Evolutionary conservation across 1,140 invertebrate genomes (phyloP).

Genomic region (Drosophila ambigua): DNA sequence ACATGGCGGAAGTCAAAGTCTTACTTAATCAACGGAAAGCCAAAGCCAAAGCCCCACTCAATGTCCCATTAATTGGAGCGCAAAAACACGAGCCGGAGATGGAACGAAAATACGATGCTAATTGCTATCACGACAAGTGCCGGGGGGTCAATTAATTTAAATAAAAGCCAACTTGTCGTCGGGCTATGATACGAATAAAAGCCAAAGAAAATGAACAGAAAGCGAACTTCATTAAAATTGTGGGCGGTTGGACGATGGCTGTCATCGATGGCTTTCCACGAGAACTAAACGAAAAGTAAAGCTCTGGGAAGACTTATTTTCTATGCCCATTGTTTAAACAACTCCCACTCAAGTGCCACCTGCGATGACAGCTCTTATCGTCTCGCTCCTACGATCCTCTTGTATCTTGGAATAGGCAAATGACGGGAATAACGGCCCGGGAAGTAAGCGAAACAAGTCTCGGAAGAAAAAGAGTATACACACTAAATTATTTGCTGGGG

Average conservation of each 20-base stretch:
- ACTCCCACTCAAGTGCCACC: too few species aligned
- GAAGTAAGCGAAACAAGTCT: too few species aligned
- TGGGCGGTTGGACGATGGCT: conserved; percentile 34
- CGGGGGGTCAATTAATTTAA: conserved; percentile 78
- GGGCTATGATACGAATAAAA: conserved; percentile 34
- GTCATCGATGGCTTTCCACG: conserved; percentile 15
- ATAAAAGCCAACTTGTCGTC: conserved; percentile 69
- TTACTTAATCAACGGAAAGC: conserved; percentile 51
- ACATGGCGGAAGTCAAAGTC: conserved; percentile 49
- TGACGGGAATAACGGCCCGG: too few species aligned
- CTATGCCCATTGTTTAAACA: too few species aligned
- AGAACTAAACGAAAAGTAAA: too few species aligned
- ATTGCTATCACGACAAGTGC: conserved; percentile 75
- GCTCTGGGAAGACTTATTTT: too few species aligned
- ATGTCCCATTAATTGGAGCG: conserved; percentile 63
- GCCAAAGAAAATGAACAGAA: conserved; percentile 13
- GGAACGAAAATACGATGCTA: conserved; percentile 44
- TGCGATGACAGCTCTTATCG: too few species aligned
- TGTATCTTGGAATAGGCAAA: too few species aligned
- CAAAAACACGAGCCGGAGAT: conserved; percentile 14
- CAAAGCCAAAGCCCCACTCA: conserved; percentile 50
- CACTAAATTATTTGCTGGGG: too few species aligned
- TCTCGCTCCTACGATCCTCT: too few species aligned
- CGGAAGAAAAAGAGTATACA: too few species aligned
- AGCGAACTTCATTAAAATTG: conserved; percentile 63